Percentiles rank a stretch among this genome's conserved stretches.
phyloP scores from a whole-genome alignment of 2,888 invertebrate genomes.

The Lochmaea crataegi region DNA sequence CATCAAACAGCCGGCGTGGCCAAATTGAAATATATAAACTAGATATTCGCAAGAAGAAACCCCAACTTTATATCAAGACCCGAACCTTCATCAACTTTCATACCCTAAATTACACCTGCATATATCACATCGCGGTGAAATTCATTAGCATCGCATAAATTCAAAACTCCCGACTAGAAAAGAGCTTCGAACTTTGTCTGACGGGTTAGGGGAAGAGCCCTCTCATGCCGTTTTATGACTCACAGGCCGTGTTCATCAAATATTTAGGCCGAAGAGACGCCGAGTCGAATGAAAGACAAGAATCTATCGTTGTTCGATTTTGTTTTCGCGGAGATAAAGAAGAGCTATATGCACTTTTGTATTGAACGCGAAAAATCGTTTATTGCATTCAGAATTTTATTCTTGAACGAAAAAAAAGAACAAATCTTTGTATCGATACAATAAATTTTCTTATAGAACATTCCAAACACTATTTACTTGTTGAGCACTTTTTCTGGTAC shows the following conservation, averaged over 20 bases:
- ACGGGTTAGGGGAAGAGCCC: slow-evolving; percentile 14
- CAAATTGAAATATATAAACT: background rate
- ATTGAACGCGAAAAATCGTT: too few species aligned
- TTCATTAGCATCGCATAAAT: slow-evolving; percentile 35
- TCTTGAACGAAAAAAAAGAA: too few species aligned
- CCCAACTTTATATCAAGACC: background rate
- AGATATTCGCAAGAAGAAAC: too few species aligned
- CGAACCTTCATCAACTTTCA: slow-evolving; percentile 4
- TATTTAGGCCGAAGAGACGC: slow-evolving; percentile 20
- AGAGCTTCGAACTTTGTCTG: slow-evolving; percentile 15
- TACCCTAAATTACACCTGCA: slow-evolving; percentile 30
- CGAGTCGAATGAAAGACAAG: slow-evolving; percentile 6
- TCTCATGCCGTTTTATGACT: slow-evolving; percentile 21
- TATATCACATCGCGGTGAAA: slow-evolving; percentile 24
- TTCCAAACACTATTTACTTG: too few species aligned
- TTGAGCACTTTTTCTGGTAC: too few species aligned
- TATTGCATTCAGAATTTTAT: too few species aligned
- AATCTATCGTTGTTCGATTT: background rate
- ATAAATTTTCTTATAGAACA: too few species aligned
- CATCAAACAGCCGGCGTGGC: too few species aligned
- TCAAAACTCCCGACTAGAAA: background rate
- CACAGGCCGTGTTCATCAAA: slow-evolving; percentile 27
- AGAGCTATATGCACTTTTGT: too few species aligned
- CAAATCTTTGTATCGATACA: too few species aligned
- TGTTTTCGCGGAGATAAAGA: too few species aligned